phyloP scores from a whole-genome alignment of 2,113 vertebrate genomes.

The Manacus vitellinus region DNA sequence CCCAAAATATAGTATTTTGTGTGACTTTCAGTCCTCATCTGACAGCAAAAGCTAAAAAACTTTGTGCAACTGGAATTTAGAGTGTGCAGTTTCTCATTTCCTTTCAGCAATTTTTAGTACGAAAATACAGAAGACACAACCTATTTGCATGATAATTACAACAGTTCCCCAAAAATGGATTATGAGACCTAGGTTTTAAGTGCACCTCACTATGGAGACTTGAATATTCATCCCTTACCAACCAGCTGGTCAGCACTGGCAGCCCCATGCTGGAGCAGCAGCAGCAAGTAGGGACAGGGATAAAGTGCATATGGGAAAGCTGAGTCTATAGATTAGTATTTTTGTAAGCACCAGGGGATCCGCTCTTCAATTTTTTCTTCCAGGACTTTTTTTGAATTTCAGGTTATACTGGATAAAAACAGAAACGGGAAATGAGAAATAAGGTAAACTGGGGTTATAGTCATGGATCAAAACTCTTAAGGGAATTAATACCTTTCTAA shows the following conservation, averaged over 20 bases:
- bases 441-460: neutral
- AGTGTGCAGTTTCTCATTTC: neutral
- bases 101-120: neutral
- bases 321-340: neutral
- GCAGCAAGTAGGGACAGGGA: rapidly evolving
- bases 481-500: neutral
- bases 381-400: neutral
- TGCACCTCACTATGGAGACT: neutral
- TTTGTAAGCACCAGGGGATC: neutral
- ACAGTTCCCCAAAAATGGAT: neutral
- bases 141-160: neutral
- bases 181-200: neutral
- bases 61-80: neutral
- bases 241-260: neutral
- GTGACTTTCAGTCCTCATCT: neutral
- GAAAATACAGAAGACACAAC: neutral
- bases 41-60: neutral
- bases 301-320: neutral
- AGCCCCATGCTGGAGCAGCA: neutral
- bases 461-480: neutral
- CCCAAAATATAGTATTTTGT: neutral
- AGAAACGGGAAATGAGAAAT: neutral
- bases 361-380: neutral
- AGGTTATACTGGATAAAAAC: neutral
- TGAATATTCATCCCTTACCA: neutral